Percentiles rank a stretch among this genome's conserved stretches.
These are phyloP conservation scores for Artibeus jamaicensis DNA, from an alignment of 2,797 vertebrate genomes.

Conservation along the genomic window DNA sequence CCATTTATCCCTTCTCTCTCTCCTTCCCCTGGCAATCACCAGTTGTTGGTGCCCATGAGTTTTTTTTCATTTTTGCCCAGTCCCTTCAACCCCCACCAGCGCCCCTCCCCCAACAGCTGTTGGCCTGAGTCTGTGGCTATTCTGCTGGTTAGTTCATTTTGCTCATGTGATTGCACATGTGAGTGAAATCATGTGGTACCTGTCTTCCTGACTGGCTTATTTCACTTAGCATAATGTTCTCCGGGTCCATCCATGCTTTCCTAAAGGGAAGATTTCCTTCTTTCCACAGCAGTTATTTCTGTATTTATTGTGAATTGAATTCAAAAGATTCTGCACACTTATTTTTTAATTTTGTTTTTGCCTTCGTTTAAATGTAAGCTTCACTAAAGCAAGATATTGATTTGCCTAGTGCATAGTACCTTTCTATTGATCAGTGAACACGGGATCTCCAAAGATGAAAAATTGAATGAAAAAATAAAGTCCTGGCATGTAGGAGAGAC, in stretches of 20 bases:
- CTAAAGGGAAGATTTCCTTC: not conserved
- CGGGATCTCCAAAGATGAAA: not conserved
- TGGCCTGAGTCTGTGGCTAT: not conserved
- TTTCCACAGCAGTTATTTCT: not conserved
- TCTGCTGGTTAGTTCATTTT: not conserved
- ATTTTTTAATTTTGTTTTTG: not conserved
- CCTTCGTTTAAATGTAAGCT: not conserved
- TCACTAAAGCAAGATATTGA: not conserved
- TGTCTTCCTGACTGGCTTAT: not conserved
- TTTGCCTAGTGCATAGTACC: not conserved
- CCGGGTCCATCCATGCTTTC: not conserved
- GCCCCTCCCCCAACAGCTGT: no score
- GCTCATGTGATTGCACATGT: not conserved
- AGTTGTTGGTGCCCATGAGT: not conserved
- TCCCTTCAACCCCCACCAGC: not conserved
- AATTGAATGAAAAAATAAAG: not conserved
- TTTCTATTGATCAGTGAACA: not conserved
- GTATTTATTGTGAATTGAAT: not conserved
- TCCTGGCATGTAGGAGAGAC: no score
- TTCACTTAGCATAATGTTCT: not conserved
- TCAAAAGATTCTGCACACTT: not conserved
- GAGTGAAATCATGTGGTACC: not conserved
- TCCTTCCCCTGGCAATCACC: not conserved
- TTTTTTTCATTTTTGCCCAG: not conserved
- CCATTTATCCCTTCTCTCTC: not conserved